Percentiles rank a stretch among this genome's conserved stretches.
These are phyloP conservation scores for Myiothlypis coronata DNA, from an alignment of 2,797 vertebrate species.

Conservation along the genomic window DNA sequence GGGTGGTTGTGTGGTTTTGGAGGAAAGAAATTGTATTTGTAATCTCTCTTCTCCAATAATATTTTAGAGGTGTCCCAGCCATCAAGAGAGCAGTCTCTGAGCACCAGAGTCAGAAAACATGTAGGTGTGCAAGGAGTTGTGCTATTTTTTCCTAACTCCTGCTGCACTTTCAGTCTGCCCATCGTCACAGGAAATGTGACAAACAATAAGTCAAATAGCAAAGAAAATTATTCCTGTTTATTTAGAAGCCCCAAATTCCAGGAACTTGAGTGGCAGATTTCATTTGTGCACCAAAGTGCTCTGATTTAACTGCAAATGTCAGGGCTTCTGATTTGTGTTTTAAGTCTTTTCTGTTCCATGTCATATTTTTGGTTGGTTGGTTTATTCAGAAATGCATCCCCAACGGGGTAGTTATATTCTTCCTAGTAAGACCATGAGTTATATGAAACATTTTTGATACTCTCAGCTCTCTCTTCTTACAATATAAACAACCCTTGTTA, in stretches of 20 bases:
- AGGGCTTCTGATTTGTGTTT: background rate
- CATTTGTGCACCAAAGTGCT: background rate
- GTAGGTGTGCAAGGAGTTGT: background rate
- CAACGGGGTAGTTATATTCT: background rate
- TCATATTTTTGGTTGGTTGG: background rate
- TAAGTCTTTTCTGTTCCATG: background rate
- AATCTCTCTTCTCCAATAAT: background rate
- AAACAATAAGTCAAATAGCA: background rate
- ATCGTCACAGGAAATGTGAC: background rate
- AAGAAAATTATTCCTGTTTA: background rate
- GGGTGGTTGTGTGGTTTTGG: background rate
- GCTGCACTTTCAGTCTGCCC: background rate
- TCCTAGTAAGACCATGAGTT: background rate
- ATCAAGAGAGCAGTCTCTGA: background rate
- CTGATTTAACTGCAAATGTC: background rate
- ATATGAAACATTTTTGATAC: background rate
- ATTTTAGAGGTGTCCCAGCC: background rate
- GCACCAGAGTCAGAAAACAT: background rate
- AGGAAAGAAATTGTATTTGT: background rate
- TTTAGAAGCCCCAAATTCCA: background rate
- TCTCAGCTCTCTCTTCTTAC: background rate
- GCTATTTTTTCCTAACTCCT: background rate
- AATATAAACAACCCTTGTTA: background rate
- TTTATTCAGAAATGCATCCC: background rate
- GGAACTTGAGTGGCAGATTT: background rate